A percentile compares a stretch with the other conserved stretches of the same genome.
Evolutionary conservation across 2,113 vertebrate genomes (phyloP).

Genomic region (Kryptolebias marmoratus): DNA sequence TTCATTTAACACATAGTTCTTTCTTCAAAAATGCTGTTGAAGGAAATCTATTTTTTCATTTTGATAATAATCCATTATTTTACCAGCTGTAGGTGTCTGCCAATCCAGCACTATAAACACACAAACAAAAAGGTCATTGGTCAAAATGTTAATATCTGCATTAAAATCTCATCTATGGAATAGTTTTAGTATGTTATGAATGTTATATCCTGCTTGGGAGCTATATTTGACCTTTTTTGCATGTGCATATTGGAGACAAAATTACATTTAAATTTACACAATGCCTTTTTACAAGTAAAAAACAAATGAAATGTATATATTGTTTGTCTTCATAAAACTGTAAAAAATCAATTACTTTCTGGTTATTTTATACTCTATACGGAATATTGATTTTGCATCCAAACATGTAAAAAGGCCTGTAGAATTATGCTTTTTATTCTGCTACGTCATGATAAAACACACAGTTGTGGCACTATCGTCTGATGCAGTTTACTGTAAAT

Average conservation of each 20-base stretch:
- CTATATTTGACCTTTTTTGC: too few species aligned
- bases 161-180: neutral
- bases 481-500: neutral
- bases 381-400: too few species aligned
- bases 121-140: neutral
- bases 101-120: constrained; percentile 83
- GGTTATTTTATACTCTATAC: too few species aligned
- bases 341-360: too few species aligned
- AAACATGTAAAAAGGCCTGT: too few species aligned
- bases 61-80: constrained; percentile 31
- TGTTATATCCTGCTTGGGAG: too few species aligned
- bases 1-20: neutral
- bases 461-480: neutral
- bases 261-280: too few species aligned
- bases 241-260: too few species aligned
- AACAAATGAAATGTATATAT: too few species aligned
- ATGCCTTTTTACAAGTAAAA: too few species aligned
- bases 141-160: neutral
- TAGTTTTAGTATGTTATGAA: neutral
- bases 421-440: too few species aligned
- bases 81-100: constrained; percentile 91
- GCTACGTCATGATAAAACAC: neutral
- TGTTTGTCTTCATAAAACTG: too few species aligned
- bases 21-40: neutral
- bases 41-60: neutral